Evolutionary conservation across 2,888 invertebrate species (phyloP), one percentile per base, ranked within the genome.

Genomic region (Cremastobaeus sp.): DNA sequence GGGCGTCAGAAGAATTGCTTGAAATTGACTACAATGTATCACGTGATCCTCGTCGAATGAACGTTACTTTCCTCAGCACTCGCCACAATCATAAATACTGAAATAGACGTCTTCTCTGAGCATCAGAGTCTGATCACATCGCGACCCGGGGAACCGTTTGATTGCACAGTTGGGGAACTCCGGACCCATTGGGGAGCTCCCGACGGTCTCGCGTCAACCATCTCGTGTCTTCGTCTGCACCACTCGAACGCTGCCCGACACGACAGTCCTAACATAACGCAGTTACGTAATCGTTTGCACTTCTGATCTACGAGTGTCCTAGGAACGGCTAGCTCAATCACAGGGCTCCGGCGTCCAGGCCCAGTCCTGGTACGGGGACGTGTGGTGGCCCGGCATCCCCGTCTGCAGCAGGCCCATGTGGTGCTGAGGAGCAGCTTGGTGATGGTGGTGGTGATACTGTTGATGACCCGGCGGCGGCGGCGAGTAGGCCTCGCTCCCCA

Each of bases 401-500:
- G 83, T 72, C 73, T 83, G 83, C 57, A 80, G 78, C 68, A 84
- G 79, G 55, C 79, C 78, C 81, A 83, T 79, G 45, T 83, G 84
- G 59, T 85, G 85, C 62, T 84, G 85, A 12, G 78, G 80, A 20
- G 50, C 32, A 12, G 48, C 52, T 2, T 82, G 83, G 52, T 82
- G 62, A 37, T 82, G 83, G 52, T 83, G 83, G 54, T 82, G 83
- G 54, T 84, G 83, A 78, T 84, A 84, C 66, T 85, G 85, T 78
- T 83, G 86, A 83, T 86, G 84, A 87, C 87, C 87, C 87, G 87
- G 87, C 80, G 87, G 87, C 81, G 86, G 87, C 87, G 87, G 87
- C 84, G 87, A 87, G 84, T 87, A 87, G 80, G 86, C 81, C 59
- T 86, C 86, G 52, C 79, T 81, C 47, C 82, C 82, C 72, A 82